These are phyloP conservation scores for Cyclopterus lumpus DNA, from an alignment of 2,797 vertebrate species.

Conservation along the genomic window DNA sequence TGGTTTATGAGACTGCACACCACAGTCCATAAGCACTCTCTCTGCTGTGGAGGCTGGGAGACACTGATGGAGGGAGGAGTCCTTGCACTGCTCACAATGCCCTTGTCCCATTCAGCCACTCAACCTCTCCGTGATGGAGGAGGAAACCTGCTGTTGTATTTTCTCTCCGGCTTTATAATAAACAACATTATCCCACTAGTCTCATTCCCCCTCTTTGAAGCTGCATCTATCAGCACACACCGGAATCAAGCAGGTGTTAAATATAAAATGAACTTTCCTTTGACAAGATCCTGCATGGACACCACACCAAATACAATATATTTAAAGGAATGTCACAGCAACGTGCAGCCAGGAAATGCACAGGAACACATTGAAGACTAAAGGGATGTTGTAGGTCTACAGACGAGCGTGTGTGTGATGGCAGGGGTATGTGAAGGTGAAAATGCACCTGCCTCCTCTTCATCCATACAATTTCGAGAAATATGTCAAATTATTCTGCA, in stretches of 20 bases:
- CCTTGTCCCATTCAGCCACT: conserved; percentile 69
- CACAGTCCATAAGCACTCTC: conserved; percentile 20
- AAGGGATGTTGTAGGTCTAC: background rate
- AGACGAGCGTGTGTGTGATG: conserved; percentile 3
- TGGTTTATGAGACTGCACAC: conserved; percentile 21
- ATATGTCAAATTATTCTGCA: background rate
- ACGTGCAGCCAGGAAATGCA: background rate
- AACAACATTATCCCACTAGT: background rate
- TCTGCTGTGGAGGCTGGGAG: conserved; percentile 14
- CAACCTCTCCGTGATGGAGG: conserved; percentile 55
- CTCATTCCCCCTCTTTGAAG: background rate
- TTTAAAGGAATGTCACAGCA: background rate
- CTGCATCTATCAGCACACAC: background rate
- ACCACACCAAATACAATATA: background rate
- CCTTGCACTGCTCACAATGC: conserved; percentile 47
- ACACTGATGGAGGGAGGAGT: conserved; percentile 44
- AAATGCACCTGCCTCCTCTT: conserved; percentile 51
- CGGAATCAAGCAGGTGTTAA: conserved; percentile 5
- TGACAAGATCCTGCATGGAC: background rate
- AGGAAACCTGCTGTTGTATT: conserved; percentile 40
- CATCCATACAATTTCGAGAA: conserved; percentile 10
- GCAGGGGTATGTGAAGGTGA: conserved; percentile 68
- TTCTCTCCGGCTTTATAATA: background rate
- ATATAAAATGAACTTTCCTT: conserved; percentile 3
- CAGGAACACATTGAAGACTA: background rate